These are phyloP conservation scores for Hedya salicella DNA, from an alignment of 2,888 invertebrate genomes.

Conservation along the genomic window DNA sequence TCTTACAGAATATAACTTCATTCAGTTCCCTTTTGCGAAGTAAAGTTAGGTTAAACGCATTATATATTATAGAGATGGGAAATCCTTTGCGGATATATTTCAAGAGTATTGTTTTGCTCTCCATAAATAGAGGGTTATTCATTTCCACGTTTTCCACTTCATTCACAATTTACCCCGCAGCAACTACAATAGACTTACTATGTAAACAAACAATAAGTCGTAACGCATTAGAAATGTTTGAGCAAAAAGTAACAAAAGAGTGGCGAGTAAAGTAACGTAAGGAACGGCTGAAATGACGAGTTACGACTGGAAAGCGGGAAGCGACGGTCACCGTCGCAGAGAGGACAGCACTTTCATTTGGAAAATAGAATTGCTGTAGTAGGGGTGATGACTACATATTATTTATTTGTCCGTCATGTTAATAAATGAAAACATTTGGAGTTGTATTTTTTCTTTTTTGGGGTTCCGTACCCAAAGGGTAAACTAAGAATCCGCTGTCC, in stretches of 20 bases:
- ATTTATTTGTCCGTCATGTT: too few relatives aligned
- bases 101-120: not conserved
- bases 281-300: conserved; percentile 8
- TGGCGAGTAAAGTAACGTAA: not conserved
- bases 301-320: conserved; percentile 31
- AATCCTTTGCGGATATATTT: too few relatives aligned
- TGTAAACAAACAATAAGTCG: conserved; percentile 35
- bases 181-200: conserved; percentile 7
- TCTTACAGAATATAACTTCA: too few relatives aligned
- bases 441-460: too few relatives aligned
- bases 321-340: conserved; percentile 4
- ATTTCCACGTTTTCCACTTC: conserved; percentile 16
- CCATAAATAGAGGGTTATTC: not conserved
- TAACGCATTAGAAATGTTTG: conserved; percentile 23
- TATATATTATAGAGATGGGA: too few relatives aligned
- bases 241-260: conserved; percentile 18
- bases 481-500: too few relatives aligned
- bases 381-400: too few relatives aligned
- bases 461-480: too few relatives aligned
- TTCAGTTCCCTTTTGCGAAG: too few relatives aligned
- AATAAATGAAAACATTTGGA: too few relatives aligned
- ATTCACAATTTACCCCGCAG: conserved; percentile 6
- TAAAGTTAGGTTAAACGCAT: too few relatives aligned
- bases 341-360: not conserved
- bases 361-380: too few relatives aligned